Evolutionary conservation across 2,888 invertebrate species (phyloP).

Genomic region (Elmis aenea): DNA sequence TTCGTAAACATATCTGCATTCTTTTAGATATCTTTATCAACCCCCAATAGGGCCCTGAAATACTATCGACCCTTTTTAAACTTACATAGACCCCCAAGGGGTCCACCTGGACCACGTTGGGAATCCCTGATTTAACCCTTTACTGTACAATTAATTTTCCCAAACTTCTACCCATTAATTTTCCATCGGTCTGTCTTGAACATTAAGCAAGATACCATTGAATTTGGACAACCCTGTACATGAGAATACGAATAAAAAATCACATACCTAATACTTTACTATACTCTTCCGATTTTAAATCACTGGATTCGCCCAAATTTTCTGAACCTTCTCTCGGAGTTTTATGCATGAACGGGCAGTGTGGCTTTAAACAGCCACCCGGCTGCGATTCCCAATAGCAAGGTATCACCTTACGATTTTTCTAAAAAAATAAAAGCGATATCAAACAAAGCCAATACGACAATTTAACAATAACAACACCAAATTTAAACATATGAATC

Average conservation of each 20-base stretch:
- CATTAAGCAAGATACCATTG: neutral
- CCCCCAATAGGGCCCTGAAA: no score
- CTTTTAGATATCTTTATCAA: no score
- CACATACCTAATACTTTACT: slow-evolving; percentile 16
- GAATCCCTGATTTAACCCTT: no score
- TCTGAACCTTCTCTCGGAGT: slow-evolving; percentile 36
- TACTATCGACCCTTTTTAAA: no score
- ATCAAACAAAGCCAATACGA: slow-evolving; percentile 3
- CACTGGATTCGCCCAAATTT: slow-evolving; percentile 24
- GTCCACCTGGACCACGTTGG: no score
- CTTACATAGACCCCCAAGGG: no score
- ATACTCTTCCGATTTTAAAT: slow-evolving; percentile 20
- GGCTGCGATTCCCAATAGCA: slow-evolving; percentile 88
- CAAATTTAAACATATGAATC: slow-evolving; percentile 6
- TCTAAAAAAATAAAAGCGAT: slow-evolving; percentile 54
- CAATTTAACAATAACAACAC: neutral
- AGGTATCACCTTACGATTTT: slow-evolving; percentile 75
- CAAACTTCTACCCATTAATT: no score
- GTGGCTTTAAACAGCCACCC: slow-evolving; percentile 76
- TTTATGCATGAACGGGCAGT: slow-evolving; percentile 77
- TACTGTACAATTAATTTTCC: no score
- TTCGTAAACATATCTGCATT: no score
- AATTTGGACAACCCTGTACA: neutral
- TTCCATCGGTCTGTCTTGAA: no score
- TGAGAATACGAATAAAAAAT: no score